These are phyloP conservation scores for Psilopogon haemacephalus DNA, from an alignment of 2,113 vertebrate genomes.

Conservation along the genomic window DNA sequence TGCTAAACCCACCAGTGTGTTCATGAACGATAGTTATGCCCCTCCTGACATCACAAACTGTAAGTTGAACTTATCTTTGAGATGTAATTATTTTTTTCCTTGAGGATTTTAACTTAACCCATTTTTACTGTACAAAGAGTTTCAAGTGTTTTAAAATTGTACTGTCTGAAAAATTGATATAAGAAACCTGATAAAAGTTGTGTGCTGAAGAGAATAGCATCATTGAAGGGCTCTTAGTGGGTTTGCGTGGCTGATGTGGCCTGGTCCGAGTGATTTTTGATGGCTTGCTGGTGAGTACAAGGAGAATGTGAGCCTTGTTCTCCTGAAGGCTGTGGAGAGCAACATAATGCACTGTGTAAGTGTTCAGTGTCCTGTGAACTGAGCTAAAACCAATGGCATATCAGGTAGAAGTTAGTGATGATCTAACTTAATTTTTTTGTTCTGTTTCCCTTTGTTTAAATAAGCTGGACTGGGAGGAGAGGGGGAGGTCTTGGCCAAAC, in stretches of 20 bases:
- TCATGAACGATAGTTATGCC: slow-evolving; percentile 90
- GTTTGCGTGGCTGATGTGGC: not conserved
- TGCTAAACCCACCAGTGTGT: slow-evolving; percentile 95
- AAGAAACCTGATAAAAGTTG: not conserved
- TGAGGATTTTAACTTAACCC: not conserved
- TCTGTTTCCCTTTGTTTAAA: not conserved
- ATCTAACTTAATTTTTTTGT: not conserved
- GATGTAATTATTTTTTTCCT: not conserved
- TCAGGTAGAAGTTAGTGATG: not conserved
- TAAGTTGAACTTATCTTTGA: slow-evolving; percentile 77
- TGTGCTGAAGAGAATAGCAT: not conserved
- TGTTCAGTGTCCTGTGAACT: not conserved
- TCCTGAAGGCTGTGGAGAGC: not conserved
- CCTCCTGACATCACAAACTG: slow-evolving; percentile 94
- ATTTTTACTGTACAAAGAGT: not conserved
- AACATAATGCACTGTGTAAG: not conserved
- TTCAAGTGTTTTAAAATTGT: not conserved
- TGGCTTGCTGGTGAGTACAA: not conserved
- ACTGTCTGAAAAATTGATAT: not conserved
- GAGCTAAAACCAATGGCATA: not conserved
- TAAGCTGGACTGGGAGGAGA: not conserved
- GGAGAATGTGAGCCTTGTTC: not conserved
- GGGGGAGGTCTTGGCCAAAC: not conserved
- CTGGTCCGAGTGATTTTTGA: not conserved
- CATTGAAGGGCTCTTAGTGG: accelerated